Percentiles rank a stretch among this genome's conserved stretches.
Conservation (phyloP, 2,797 vertebrate species). For the Bradypodion ventrale region DNA sequence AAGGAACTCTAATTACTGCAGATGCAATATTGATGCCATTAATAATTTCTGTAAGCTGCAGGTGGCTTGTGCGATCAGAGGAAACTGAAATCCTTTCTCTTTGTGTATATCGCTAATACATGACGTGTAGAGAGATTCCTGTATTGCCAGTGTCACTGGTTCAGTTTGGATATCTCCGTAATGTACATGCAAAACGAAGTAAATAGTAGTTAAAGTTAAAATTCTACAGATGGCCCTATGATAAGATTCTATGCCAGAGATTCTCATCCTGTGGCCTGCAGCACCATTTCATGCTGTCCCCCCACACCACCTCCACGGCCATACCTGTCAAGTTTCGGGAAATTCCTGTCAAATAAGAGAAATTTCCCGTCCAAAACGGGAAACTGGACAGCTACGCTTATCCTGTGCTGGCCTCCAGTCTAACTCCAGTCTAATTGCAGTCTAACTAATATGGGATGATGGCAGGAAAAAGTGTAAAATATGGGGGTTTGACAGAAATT, state of each 20-base stretch:
- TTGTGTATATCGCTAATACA: neutral
- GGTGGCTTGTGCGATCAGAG: neutral
- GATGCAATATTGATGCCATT: neutral
- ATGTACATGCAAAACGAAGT: neutral
- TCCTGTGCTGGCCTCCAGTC: too few relatives aligned
- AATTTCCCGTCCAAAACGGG: too few relatives aligned
- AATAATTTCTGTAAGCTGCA: neutral
- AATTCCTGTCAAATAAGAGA: too few relatives aligned
- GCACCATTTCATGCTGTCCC: too few relatives aligned
- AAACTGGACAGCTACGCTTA: too few relatives aligned
- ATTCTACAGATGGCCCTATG: accelerated
- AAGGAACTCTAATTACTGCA: neutral
- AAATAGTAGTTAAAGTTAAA: conserved; percentile 1
- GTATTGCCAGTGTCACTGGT: neutral
- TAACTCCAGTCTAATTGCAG: too few relatives aligned
- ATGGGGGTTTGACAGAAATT: too few relatives aligned
- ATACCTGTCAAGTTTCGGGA: too few relatives aligned
- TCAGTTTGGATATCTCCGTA: neutral
- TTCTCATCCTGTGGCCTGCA: too few relatives aligned
- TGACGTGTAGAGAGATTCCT: neutral
- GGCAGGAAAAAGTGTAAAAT: too few relatives aligned
- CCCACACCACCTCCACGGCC: too few relatives aligned
- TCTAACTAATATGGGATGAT: too few relatives aligned
- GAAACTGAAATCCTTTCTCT: neutral
- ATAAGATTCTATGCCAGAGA: neutral